A percentile compares a stretch with the other conserved stretches of the same genome.
Evolutionary conservation across 2,888 invertebrate genomes (phyloP).

Genomic region (Habroteleia sp.): DNA sequence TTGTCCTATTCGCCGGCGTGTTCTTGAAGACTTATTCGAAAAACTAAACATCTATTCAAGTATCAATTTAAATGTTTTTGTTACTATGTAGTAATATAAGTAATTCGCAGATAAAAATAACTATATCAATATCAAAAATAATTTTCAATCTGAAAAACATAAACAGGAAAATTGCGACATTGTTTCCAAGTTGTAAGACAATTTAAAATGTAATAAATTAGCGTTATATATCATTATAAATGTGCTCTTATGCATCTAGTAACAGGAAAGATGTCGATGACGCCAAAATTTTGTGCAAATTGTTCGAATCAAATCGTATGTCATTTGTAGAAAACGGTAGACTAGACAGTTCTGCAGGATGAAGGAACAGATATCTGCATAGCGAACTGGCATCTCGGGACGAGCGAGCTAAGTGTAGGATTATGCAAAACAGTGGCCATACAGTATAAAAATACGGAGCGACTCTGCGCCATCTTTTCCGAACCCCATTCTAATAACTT

Average conservation of each 20-base stretch:
- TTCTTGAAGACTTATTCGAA: constrained; percentile 51
- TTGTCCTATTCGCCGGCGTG: constrained; percentile 65
- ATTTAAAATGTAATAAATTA: constrained; percentile 34
- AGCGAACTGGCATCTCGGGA: constrained; percentile 78
- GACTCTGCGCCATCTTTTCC: constrained; percentile 82
- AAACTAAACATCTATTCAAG: constrained; percentile 48
- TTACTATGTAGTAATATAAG: no score
- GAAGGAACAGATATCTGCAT: constrained; percentile 74
- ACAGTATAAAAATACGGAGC: constrained; percentile 82
- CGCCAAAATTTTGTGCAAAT: constrained; percentile 42
- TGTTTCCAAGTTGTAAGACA: constrained; percentile 9
- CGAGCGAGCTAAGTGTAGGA: constrained; percentile 81
- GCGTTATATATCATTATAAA: constrained; percentile 25
- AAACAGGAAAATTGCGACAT: no score
- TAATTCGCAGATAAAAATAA: no score
- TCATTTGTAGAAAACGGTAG: constrained; percentile 76
- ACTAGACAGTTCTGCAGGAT: constrained; percentile 71
- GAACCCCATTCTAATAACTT: constrained; percentile 82
- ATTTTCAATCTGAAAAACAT: no score
- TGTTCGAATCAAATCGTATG: constrained; percentile 71
- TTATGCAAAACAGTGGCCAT: constrained; percentile 81
- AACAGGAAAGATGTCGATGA: constrained; percentile 37
- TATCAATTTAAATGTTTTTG: constrained; percentile 1
- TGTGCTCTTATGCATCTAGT: constrained; percentile 41
- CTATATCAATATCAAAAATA: not conserved